Conservation (phyloP, 2,797 vertebrate genomes). For the Muraenolepis orangiensis region DNA sequence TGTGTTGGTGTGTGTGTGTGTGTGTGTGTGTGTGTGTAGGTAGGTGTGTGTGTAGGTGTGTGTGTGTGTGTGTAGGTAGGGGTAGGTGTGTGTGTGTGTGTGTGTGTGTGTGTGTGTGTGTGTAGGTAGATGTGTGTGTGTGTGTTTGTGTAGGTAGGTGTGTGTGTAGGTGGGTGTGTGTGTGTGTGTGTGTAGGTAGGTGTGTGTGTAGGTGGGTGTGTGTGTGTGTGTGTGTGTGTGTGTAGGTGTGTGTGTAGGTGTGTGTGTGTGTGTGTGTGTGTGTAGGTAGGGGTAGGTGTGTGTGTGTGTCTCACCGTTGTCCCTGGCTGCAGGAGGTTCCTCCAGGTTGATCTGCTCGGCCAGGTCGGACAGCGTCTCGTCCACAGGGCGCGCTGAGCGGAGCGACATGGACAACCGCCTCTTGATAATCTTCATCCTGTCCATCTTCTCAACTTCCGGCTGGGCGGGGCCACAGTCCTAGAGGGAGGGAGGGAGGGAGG, state of each 20-base stretch:
- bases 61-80: constrained; percentile 1
- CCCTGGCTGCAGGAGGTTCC: constrained; percentile 62
- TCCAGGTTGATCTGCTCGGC: constrained; percentile 76
- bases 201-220: no score
- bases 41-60: neutral
- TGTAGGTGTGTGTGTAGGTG: neutral
- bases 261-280: neutral
- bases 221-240: neutral
- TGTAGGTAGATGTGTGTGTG: neutral
- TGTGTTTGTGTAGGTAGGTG: neutral
- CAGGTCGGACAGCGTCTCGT: constrained; percentile 77
- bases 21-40: neutral
- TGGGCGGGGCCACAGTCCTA: constrained; percentile 47
- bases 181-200: neutral
- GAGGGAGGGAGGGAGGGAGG: neutral
- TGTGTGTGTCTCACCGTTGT: constrained; percentile 70
- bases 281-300: neutral
- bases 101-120: neutral
- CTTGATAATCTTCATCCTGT: constrained; percentile 83
- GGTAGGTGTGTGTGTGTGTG: neutral
- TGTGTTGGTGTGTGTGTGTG: neutral
- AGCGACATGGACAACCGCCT: constrained; percentile 80
- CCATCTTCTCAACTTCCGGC: constrained; percentile 65
- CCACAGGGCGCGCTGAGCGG: constrained; percentile 75
- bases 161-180: constrained; percentile 8